Percentiles rank a stretch among this genome's conserved stretches.
These are phyloP conservation scores for Brachynemurus nebulosus DNA, from an alignment of 2,888 invertebrate genomes.

Conservation along the genomic window DNA sequence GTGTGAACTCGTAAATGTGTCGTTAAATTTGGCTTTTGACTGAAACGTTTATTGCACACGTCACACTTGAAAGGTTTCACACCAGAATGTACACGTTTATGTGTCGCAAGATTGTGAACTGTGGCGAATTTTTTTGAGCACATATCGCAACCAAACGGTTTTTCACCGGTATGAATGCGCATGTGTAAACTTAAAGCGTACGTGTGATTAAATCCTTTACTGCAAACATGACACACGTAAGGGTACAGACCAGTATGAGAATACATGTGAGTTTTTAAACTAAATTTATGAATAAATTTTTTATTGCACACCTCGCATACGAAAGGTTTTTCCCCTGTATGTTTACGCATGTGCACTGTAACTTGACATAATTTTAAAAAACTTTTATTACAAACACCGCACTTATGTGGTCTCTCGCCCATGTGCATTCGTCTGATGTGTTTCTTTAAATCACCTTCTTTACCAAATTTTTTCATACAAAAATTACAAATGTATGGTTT, in stretches of 20 bases:
- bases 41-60: slow-evolving; percentile 34
- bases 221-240: slow-evolving; percentile 7
- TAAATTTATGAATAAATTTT: slow-evolving; percentile 6
- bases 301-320: slow-evolving; percentile 6
- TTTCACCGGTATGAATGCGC: slow-evolving; percentile 23
- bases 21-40: slow-evolving; percentile 29
- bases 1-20: slow-evolving; percentile 30
- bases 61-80: slow-evolving; percentile 33
- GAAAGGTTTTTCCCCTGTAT: slow-evolving; percentile 4
- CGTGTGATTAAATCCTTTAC: slow-evolving; percentile 11
- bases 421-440: slow-evolving; percentile 6
- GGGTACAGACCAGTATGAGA: slow-evolving; percentile 5
- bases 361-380: slow-evolving; percentile 4
- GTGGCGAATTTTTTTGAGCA: slow-evolving; percentile 36
- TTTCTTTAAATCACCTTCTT: slow-evolving; percentile 8
- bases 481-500: slow-evolving; percentile 7
- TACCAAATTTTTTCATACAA: slow-evolving; percentile 7
- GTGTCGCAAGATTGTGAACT: slow-evolving; percentile 34
- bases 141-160: slow-evolving; percentile 29
- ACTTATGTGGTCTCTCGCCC: slow-evolving; percentile 7
- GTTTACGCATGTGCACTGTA: slow-evolving; percentile 5
- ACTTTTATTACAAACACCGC: slow-evolving; percentile 7
- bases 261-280: slow-evolving; percentile 8
- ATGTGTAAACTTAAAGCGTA: slow-evolving; percentile 26
- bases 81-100: slow-evolving; percentile 33